phyloP scores from a whole-genome alignment of 1,140 invertebrate species.

The Drosophila tropicalis region DNA sequence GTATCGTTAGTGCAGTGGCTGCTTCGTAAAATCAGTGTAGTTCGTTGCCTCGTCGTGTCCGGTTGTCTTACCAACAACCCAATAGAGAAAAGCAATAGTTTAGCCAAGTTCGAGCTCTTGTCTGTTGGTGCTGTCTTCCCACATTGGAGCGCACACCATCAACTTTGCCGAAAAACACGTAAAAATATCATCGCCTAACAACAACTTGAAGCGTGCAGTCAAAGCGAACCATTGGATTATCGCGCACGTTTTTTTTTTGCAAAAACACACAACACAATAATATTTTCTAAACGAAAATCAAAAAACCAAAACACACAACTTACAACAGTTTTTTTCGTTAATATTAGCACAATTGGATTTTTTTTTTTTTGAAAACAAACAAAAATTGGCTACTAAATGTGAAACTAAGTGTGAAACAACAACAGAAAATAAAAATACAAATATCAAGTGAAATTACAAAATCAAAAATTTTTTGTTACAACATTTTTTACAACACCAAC shows the following conservation, averaged over 20 bases:
- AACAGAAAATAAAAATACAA: neutral
- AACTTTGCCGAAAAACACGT: conserved; percentile 52
- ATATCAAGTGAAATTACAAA: conserved; percentile 1
- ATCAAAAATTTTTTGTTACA: neutral
- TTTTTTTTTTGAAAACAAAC: conserved; percentile 36
- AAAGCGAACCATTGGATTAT: conserved; percentile 83
- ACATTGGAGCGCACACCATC: conserved; percentile 14
- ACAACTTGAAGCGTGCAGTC: conserved; percentile 80
- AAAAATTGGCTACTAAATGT: conserved; percentile 53
- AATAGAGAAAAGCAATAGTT: conserved; percentile 17
- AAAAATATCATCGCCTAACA: conserved; percentile 49
- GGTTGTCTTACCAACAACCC: conserved; percentile 58
- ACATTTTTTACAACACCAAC: conserved; percentile 1
- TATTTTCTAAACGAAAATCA: neutral
- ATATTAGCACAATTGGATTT: conserved; percentile 17
- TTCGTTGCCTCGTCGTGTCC: conserved; percentile 82
- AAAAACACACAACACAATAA: conserved; percentile 25
- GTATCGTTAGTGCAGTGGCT: conserved; percentile 63
- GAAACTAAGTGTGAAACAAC: conserved; percentile 48
- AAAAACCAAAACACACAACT: conserved; percentile 23
- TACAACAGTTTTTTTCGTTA: conserved; percentile 27
- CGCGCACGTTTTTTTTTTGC: conserved; percentile 75
- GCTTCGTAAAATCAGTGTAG: conserved; percentile 76
- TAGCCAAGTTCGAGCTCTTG: conserved; percentile 41
- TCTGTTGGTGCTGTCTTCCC: conserved; percentile 31